A percentile compares a stretch with the other conserved stretches of the same genome.
Conservation (phyloP, 2,113 vertebrate species). For the Poeciliopsis occidentalis region DNA sequence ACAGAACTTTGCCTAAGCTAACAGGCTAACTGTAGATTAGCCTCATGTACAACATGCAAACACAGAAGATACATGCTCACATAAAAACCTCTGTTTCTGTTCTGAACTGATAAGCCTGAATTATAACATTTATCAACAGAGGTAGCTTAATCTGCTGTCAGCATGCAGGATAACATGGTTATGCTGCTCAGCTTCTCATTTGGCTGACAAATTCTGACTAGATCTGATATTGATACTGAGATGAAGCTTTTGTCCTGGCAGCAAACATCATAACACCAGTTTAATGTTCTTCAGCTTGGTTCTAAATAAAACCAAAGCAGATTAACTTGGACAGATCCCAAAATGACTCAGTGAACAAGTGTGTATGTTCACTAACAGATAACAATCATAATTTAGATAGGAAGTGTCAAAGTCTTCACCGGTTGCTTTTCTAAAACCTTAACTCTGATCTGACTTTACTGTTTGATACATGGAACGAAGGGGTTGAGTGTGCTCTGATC, state of each 20-base stretch:
- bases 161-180: background rate
- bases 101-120: background rate
- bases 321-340: background rate
- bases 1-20: background rate
- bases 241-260: too few species aligned
- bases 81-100: background rate
- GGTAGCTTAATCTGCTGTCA: background rate
- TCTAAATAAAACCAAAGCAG: background rate
- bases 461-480: background rate
- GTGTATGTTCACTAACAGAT: background rate
- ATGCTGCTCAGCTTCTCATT: background rate
- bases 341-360: background rate
- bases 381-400: background rate
- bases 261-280: background rate
- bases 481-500: background rate
- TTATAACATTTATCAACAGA: background rate
- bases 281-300: background rate
- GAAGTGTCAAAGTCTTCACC: background rate
- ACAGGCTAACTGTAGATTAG: background rate
- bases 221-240: too few species aligned
- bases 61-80: background rate
- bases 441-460: background rate
- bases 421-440: background rate
- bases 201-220: background rate
- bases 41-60: conserved; percentile 15